Conservation (phyloP, 1,140 invertebrate species). For the Trachelipus rathkii region DNA sequence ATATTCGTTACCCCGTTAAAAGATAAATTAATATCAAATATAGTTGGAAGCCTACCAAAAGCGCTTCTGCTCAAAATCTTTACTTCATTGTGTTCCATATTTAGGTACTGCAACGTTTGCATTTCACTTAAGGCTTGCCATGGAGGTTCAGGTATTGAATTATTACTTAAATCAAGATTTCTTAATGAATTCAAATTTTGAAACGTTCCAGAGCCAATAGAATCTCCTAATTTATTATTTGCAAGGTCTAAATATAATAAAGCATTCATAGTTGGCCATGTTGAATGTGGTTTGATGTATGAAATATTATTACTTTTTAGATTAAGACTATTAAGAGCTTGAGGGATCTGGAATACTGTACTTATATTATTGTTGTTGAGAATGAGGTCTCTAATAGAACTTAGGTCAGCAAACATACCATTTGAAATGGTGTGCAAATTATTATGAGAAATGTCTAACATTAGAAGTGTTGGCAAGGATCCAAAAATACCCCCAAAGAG, state of each 20-base stretch:
- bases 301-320: constrained; percentile 65
- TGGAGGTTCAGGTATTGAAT: constrained; percentile 67
- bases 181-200: constrained; percentile 67
- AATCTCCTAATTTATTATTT: constrained; percentile 68
- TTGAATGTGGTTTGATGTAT: constrained; percentile 56
- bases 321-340: constrained; percentile 65
- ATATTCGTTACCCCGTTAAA: constrained; percentile 68
- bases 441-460: constrained; percentile 75
- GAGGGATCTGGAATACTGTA: constrained; percentile 71
- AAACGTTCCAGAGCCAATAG: constrained; percentile 64
- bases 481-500: constrained; percentile 78
- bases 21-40: constrained; percentile 75
- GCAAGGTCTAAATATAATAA: constrained; percentile 72
- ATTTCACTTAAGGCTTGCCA: constrained; percentile 68
- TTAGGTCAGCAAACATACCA: constrained; percentile 66
- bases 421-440: constrained; percentile 62
- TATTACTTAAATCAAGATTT: constrained; percentile 65
- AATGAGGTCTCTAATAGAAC: constrained; percentile 59
- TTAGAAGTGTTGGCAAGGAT: constrained; percentile 71
- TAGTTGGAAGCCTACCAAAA: constrained; percentile 77
- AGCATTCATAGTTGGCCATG: constrained; percentile 81
- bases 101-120: constrained; percentile 73
- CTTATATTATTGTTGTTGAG: constrained; percentile 65
- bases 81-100: constrained; percentile 70
- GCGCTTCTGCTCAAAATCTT: constrained; percentile 68